Evolutionary conservation across 2,113 vertebrate genomes (phyloP), one percentile per base, ranked within the genome.

Genomic region (Aptenodytes patagonicus): DNA sequence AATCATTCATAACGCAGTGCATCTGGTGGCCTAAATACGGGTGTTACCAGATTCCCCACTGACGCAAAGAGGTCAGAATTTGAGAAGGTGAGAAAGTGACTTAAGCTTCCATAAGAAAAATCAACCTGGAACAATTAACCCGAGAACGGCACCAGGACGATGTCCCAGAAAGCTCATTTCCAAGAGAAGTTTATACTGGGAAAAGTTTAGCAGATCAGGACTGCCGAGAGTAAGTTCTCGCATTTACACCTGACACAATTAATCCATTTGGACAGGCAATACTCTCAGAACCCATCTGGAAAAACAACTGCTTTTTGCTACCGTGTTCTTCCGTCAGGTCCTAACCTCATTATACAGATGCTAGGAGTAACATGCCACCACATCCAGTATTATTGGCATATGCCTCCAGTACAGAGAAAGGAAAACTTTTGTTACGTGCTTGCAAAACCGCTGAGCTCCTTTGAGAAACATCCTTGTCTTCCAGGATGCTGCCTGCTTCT

Each of bases 31-130:
- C 93, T 96, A 95, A 86, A 91, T 93, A 86, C 49, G 77, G 71
- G n/a, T 85, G 84, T 90, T 90, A 88, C 70, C 91, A 95, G 93
- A 92, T 88, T 69, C 64, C 58, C 55, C n/a, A 40, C 89, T 91
- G 93, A 95, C 49, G 2, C 88, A 96, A 94, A 80, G 93, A 94
- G 89, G 87, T 68, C 91, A 93, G 57, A 93, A 88, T 34, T 36
- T 51, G 72, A 94, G 83, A 93, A 80, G 64, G 71, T 88, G 75
- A 96, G 91, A 93, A 97, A 96, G 97, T 64, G 8, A 94, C 91
- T 93, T 85, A 66, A 83, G 78, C 91, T 96, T 96, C 89, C 68
- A 13, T 65, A 80, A 64, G 29, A 90, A 87, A 94, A 83, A 94
- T 86, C 55, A 60, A 72, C 96, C 91, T 96, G 94, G 89, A 95